Conservation (phyloP, 92 coral and sea anemone genomes). For the Palythoa grandis region DNA sequence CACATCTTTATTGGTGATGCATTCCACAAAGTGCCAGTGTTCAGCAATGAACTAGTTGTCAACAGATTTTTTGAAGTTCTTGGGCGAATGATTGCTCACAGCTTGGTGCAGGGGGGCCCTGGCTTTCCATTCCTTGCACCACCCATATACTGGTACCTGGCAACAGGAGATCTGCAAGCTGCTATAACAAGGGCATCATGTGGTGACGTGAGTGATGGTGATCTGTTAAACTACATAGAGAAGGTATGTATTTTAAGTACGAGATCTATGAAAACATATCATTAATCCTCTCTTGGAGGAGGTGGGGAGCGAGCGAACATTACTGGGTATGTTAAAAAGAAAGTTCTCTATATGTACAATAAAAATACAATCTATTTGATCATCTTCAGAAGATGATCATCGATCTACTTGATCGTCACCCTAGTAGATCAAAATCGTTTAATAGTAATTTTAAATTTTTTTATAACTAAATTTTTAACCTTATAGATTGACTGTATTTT, state of each 20-base stretch:
- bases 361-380: not conserved
- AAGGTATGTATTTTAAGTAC: conserved; percentile 44
- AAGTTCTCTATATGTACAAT: not conserved
- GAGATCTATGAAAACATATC: not conserved
- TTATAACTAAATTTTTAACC: not conserved
- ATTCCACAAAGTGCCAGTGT: conserved; percentile 48
- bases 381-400: too few species aligned
- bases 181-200: conserved; percentile 56
- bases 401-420: too few species aligned
- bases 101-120: conserved; percentile 67
- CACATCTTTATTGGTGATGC: conserved; percentile 49
- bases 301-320: not conserved
- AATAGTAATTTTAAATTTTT: not conserved
- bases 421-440: not conserved
- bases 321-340: not conserved
- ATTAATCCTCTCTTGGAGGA: not conserved
- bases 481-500: conserved; percentile 1
- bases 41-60: conserved; percentile 67
- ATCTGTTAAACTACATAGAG: conserved; percentile 24
- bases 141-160: conserved; percentile 56
- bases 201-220: conserved; percentile 50
- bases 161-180: conserved; percentile 60
- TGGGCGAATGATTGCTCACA: conserved; percentile 66
- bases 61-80: conserved; percentile 59
- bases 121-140: conserved; percentile 79